phyloP scores from a whole-genome alignment of 2,888 invertebrate genomes.

The Cerastis leucographa region DNA sequence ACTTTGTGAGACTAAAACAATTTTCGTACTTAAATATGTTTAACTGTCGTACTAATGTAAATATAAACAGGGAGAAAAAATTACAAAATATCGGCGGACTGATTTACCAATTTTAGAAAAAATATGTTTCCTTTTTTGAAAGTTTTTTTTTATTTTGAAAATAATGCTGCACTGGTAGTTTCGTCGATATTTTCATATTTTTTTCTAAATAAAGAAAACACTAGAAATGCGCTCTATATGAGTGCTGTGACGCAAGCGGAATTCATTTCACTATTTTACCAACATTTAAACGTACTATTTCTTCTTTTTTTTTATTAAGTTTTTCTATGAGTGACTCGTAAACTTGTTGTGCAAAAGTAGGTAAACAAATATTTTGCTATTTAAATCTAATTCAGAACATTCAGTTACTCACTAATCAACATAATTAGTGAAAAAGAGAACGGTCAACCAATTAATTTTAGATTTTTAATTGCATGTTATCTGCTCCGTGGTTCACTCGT shows the following conservation, averaged over 20 bases:
- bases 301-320: not conserved
- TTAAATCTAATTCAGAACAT: not conserved
- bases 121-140: slow-evolving; percentile 11
- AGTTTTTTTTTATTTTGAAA: slow-evolving; percentile 27
- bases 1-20: slow-evolving; percentile 62
- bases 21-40: slow-evolving; percentile 68
- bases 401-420: not conserved
- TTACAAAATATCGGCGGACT: slow-evolving; percentile 51
- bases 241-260: slow-evolving; percentile 45
- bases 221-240: slow-evolving; percentile 50
- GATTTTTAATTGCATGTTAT: not conserved
- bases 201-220: slow-evolving; percentile 54
- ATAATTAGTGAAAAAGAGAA: slow-evolving; percentile 3
- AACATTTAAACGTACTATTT: not conserved
- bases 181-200: slow-evolving; percentile 51
- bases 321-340: not conserved
- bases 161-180: slow-evolving; percentile 7
- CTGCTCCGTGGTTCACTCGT: not conserved
- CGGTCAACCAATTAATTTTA: not conserved
- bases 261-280: slow-evolving; percentile 41
- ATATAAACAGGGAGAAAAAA: slow-evolving; percentile 66
- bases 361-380: slow-evolving; percentile 2
- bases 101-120: slow-evolving; percentile 22
- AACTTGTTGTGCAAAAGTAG: not conserved
- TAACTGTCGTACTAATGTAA: slow-evolving; percentile 77